These are phyloP conservation scores for Leucophora obtusa DNA, from an alignment of 2,888 invertebrate genomes.

Conservation along the genomic window DNA sequence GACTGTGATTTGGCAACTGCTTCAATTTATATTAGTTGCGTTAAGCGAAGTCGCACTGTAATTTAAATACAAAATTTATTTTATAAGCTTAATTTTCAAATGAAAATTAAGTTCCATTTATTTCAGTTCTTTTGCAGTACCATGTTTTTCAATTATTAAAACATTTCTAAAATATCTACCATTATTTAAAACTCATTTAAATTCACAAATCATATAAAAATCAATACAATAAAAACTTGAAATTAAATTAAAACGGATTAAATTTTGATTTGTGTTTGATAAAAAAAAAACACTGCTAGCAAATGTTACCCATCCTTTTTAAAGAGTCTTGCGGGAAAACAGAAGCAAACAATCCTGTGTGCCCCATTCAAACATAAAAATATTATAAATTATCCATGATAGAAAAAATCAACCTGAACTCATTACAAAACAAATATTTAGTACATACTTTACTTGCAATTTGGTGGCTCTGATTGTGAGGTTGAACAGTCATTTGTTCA, in stretches of 20 bases:
- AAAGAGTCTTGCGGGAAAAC: neutral
- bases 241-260: slow-evolving; percentile 41
- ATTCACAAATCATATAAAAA: neutral
- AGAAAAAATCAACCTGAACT: neutral
- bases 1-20: no score
- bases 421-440: slow-evolving; percentile 7
- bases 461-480: slow-evolving; percentile 49
- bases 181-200: neutral
- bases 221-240: slow-evolving; percentile 8
- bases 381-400: neutral
- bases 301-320: slow-evolving; percentile 19
- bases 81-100: no score
- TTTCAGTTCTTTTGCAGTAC: no score
- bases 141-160: no score
- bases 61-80: no score
- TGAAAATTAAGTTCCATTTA: no score
- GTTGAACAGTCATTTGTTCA: slow-evolving; percentile 72
- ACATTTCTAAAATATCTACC: no score
- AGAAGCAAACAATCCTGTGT: slow-evolving; percentile 11
- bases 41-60: no score
- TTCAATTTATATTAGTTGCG: no score
- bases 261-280: slow-evolving; percentile 43
- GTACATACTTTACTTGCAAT: slow-evolving; percentile 18
- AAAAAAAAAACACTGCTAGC: neutral
- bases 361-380: neutral